phyloP scores from a whole-genome alignment of 2,888 invertebrate genomes.

The Eupithecia insigniata region DNA sequence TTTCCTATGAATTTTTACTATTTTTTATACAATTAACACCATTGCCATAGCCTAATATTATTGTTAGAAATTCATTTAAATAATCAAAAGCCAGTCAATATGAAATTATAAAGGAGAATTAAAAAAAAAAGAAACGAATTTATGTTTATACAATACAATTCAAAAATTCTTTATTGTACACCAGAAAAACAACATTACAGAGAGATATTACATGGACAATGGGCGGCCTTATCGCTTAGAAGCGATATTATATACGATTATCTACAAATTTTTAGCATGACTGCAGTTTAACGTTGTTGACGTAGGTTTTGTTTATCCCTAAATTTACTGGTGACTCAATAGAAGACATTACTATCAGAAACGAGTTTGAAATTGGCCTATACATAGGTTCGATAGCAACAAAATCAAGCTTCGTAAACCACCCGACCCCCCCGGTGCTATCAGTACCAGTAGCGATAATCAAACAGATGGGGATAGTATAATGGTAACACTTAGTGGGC shows the following conservation, averaged over 20 bases:
- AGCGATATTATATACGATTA: no score
- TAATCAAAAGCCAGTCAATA: no score
- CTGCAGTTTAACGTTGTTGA: background rate
- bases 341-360: background rate
- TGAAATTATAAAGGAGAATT: no score
- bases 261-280: no score
- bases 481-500: slow-evolving; percentile 75
- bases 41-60: no score
- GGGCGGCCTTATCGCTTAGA: no score
- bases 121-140: no score
- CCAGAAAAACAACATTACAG: no score
- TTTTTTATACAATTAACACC: background rate
- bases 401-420: slow-evolving; percentile 13
- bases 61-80: no score
- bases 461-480: slow-evolving; percentile 59
- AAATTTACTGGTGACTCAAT: background rate
- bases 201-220: no score
- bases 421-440: slow-evolving; percentile 56
- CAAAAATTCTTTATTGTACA: no score
- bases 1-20: background rate
- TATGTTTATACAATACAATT: no score
- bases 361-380: background rate
- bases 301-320: background rate
- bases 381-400: background rate
- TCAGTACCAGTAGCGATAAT: slow-evolving; percentile 62